Base-by-base conservation (phyloP, 1,140 invertebrate genomes). In the Magallana gigas region DNA sequence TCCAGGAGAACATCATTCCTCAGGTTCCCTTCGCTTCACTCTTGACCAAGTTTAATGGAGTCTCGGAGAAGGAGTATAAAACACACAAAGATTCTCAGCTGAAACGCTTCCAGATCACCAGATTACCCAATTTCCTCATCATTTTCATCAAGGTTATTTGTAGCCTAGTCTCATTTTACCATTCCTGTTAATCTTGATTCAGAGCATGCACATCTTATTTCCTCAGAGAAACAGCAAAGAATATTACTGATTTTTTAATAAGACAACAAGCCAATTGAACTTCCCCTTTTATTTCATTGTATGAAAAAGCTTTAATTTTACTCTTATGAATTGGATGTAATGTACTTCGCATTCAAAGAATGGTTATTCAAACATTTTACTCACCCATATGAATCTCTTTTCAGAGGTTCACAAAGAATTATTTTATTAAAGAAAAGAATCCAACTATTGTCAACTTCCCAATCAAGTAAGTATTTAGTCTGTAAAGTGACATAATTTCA, bases 371-470 rank as follows among this genome's bases (percentile, higher is more conserved):
- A 48, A 48, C 36, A 48, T 48, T 48, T 48, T 48, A 48, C 36
- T 4, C 36, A 48, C 36, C 36, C 36, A 48, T 48, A 48, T 48
- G 36, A 48, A 92, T 90, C 89, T 90, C 89, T 90, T 95, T 95
- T 60, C 95, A 97, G 96, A 96, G 99, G 90, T 99, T 99, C 94
- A 99, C 98, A 4, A 99, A 99, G 95, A 99, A 99, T 94, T 99
- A 98, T 57, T 99, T 99, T 95, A 99, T 99, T 93, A 96, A 99
- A 14, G 99, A 99, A 94, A 99, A 99, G 95, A 99, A 99, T 96
- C 98, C 98, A 11, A 99, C 99, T 0, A 99, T 99, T 94, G 99
- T 99, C 0, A 99, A 99, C 95, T 99, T 99, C 94, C 99, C 99
- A 8, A 98, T 99, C 68, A 99, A 98, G 98, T 99, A 95, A 97